phyloP scores from a whole-genome alignment of 2,888 invertebrate species.

The Clistopyga incitator region DNA sequence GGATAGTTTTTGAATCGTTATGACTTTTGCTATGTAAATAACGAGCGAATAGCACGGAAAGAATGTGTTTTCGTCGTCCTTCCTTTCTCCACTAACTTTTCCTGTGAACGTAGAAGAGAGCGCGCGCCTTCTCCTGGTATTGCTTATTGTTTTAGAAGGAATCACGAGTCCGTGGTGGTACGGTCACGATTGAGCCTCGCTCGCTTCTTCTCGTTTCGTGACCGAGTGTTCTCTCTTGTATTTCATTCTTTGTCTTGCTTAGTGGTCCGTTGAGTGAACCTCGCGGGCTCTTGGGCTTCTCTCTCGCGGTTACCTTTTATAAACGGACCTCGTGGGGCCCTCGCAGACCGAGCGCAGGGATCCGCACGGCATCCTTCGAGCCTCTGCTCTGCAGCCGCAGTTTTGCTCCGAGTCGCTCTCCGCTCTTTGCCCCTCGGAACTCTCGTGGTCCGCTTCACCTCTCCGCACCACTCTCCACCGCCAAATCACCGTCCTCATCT shows the following conservation, averaged over 20 bases:
- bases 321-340: slow-evolving; percentile 63
- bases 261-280: slow-evolving; percentile 36
- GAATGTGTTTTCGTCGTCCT: slow-evolving; percentile 64
- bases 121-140: slow-evolving; percentile 60
- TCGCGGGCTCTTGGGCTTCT: slow-evolving; percentile 29
- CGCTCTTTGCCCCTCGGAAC: slow-evolving; percentile 50
- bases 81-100: slow-evolving; percentile 60
- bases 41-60: slow-evolving; percentile 31
- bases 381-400: slow-evolving; percentile 45
- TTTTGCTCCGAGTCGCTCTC: slow-evolving; percentile 52
- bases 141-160: slow-evolving; percentile 74
- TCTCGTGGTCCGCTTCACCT: slow-evolving; percentile 59
- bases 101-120: slow-evolving; percentile 51
- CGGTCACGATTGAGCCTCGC: slow-evolving; percentile 71
- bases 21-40: slow-evolving; percentile 16
- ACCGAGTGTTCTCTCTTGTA: slow-evolving; percentile 54
- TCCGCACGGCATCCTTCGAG: slow-evolving; percentile 62
- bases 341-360: slow-evolving; percentile 52
- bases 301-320: slow-evolving; percentile 60
- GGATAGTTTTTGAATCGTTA: not conserved
- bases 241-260: slow-evolving; percentile 52
- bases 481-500: slow-evolving; percentile 67
- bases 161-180: slow-evolving; percentile 72
- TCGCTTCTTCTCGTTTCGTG: slow-evolving; percentile 67
- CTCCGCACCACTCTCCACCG: slow-evolving; percentile 57